These are phyloP conservation scores for Macrosteles quadrilineatus DNA, from an alignment of 1,140 invertebrate species.

Conservation along the genomic window DNA sequence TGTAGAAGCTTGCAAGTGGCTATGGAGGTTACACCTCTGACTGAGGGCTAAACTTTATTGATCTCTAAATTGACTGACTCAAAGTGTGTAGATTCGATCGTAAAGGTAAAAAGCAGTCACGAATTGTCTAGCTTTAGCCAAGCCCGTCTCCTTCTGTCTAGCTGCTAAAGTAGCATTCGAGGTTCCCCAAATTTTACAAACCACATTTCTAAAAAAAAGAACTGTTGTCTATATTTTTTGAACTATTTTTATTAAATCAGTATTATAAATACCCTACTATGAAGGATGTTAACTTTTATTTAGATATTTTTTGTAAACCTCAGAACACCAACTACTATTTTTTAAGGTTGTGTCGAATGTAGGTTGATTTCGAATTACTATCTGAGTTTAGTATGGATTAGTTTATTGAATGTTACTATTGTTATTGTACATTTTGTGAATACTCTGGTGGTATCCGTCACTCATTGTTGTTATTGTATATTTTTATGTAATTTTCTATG, in stretches of 20 bases:
- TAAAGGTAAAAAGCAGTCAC: background rate
- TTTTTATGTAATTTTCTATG: too few species aligned
- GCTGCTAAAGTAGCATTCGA: constrained; percentile 10
- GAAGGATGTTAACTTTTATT: constrained; percentile 26
- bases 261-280: constrained; percentile 28
- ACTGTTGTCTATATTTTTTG: constrained; percentile 32
- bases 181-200: constrained; percentile 1
- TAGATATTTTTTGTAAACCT: constrained; percentile 21
- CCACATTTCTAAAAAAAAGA: constrained; percentile 25
- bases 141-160: constrained; percentile 3
- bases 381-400: constrained; percentile 26
- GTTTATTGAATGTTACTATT: constrained; percentile 30
- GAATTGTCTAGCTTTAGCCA: constrained; percentile 5
- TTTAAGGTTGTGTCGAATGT: constrained; percentile 31
- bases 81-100: too few species aligned
- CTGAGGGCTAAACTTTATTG: too few species aligned
- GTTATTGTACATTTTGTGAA: constrained; percentile 30
- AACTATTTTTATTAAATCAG: constrained; percentile 31
- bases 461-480: too few species aligned
- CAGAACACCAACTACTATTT: constrained; percentile 27
- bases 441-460: background rate
- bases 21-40: background rate
- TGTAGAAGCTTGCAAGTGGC: constrained; percentile 21
- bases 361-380: constrained; percentile 21
- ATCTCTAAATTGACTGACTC: too few species aligned